Evolutionary conservation across 2,888 invertebrate species (phyloP), one percentile per base, ranked within the genome.

Genomic region (Cataglyphis altisquamis): DNA sequence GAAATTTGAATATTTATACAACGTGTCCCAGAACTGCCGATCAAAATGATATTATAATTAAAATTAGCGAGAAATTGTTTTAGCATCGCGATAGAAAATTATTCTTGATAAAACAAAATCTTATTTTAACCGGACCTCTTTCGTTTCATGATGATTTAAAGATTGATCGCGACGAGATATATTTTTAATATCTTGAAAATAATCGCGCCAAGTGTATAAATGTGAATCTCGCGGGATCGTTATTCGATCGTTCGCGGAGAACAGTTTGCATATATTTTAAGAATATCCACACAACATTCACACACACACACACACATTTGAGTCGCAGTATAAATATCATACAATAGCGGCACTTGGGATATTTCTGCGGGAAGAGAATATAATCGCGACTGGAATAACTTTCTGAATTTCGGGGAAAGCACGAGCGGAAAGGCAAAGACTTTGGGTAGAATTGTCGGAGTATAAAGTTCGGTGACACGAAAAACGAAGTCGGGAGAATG

Each of bases 401-500:
- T n/a, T 15, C 45, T 10, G 41, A 6, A 52, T 52, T 64, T 67
- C 57, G 29, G 10, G 41, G 15, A 10, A 25, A 29, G 15, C 10
- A 15, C 6, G 15, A 10, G n/a, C 52, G 25, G 36, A 15, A 70
- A 55, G 15, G 55, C 55, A 55, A 15, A 41, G 41, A 32, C 41
- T 6, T 5, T n/a, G 41, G 5, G 9, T n/a, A 15, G 15, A 57
- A 29, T 67, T 57, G 41, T 21, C 15, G 63, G 5, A 45, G 18
- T 32, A 8, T 55, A 15, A 15, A 25, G 15, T 4, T 66, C 68
- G 48, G 25, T 18, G 57, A 21, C 15, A 32, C 57, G 57, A 32
- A 57, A 67, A 77, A 77, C 41, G 25, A 41, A 67, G 29, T 57
- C 5, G 67, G 6, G 77, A 45, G 41, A 67, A 57, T 32, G 41